These are phyloP conservation scores for Vesta saturnalis DNA, from an alignment of 2,888 invertebrate species.

Conservation along the genomic window DNA sequence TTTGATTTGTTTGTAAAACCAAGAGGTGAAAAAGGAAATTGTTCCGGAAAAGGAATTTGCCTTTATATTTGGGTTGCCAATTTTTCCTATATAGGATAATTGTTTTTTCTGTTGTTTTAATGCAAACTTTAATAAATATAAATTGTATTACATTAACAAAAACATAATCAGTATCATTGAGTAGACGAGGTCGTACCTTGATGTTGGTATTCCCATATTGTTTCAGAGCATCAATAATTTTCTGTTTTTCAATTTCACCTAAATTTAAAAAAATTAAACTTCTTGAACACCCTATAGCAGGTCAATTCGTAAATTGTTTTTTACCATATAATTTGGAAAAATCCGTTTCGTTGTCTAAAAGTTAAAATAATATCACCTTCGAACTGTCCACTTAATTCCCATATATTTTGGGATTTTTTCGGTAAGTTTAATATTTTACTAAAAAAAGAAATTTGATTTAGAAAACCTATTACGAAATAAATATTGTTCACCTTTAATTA, in stretches of 20 bases:
- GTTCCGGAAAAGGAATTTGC: constrained; percentile 68
- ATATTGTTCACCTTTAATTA: no score
- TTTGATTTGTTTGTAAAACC: constrained; percentile 88
- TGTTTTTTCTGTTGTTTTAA: constrained; percentile 16
- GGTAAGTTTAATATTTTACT: no score
- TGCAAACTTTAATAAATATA: not conserved
- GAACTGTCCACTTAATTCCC: constrained; percentile 41
- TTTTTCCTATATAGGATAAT: constrained; percentile 33
- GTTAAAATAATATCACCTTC: constrained; percentile 39
- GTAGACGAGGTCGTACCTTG: not conserved
- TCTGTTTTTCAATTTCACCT: not conserved
- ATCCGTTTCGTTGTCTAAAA: constrained; percentile 29
- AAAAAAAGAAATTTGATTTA: no score
- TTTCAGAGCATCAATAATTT: not conserved
- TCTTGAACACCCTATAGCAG: constrained; percentile 9
- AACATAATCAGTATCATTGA: constrained; percentile 10
- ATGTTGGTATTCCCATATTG: constrained; percentile 12
- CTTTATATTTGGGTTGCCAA: constrained; percentile 26
- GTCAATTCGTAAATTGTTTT: constrained; percentile 15
- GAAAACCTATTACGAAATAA: no score
- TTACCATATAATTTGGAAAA: constrained; percentile 26
- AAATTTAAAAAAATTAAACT: not conserved
- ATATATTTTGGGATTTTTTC: constrained; percentile 39
- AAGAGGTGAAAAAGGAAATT: constrained; percentile 78
- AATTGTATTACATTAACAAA: constrained; percentile 13